Conservation (phyloP, 2,113 vertebrate genomes). For the Rhea pennata region DNA sequence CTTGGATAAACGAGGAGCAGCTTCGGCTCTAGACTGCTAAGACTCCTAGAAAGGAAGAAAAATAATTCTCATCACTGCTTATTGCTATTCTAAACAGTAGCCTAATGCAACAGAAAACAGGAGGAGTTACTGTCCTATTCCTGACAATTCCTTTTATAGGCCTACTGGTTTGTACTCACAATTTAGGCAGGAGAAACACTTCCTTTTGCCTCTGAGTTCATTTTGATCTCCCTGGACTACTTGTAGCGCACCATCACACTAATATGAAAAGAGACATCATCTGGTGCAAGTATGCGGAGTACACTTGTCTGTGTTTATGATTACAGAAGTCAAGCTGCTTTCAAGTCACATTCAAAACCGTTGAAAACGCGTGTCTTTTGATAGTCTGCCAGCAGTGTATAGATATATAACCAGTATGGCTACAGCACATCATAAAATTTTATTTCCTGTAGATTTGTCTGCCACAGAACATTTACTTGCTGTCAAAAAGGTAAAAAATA, state of each 20-base stretch:
- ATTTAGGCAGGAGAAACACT: constrained; percentile 13
- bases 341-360: constrained; percentile 35
- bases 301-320: constrained; percentile 47
- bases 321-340: constrained; percentile 65
- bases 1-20: background rate
- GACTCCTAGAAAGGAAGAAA: background rate
- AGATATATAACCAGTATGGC: constrained; percentile 47
- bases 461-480: constrained; percentile 71
- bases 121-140: background rate
- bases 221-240: constrained; percentile 3
- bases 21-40: background rate
- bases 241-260: background rate
- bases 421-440: constrained; percentile 63
- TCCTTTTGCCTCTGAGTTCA: background rate
- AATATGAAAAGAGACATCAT: constrained; percentile 28
- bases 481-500: constrained; percentile 70
- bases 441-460: constrained; percentile 73
- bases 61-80: background rate
- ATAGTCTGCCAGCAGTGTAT: constrained; percentile 55
- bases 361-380: constrained; percentile 45
- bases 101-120: background rate
- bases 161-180: background rate
- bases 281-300: background rate
- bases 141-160: background rate
- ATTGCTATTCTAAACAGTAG: background rate